A percentile compares a stretch with the other conserved stretches of the same genome.
phyloP scores from a whole-genome alignment of 1,140 invertebrate species.

The Diorhabda elongata region DNA sequence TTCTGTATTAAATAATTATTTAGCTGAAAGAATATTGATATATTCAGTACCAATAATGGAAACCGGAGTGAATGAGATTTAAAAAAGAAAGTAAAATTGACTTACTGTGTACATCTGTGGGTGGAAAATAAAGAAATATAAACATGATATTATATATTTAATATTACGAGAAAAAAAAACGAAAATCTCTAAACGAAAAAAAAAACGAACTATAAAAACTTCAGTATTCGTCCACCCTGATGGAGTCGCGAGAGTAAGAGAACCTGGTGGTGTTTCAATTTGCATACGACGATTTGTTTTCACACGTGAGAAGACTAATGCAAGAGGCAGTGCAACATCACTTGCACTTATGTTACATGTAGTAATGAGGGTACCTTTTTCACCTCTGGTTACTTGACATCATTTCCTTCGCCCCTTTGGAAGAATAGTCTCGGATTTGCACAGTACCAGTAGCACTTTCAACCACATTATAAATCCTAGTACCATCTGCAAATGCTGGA shows the following conservation, averaged over 20 bases:
- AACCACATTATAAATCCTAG: slow-evolving; percentile 47
- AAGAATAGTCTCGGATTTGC: slow-evolving; percentile 45
- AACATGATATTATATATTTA: too few relatives aligned
- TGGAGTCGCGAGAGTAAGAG: slow-evolving; percentile 31
- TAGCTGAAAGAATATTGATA: too few relatives aligned
- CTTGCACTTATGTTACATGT: slow-evolving; percentile 42
- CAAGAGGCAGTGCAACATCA: slow-evolving; percentile 31
- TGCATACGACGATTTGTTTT: slow-evolving; percentile 42
- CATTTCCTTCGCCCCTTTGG: slow-evolving; percentile 40
- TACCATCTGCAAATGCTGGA: slow-evolving; percentile 25
- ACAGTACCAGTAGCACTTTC: slow-evolving; percentile 49
- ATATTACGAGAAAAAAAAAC: too few relatives aligned
- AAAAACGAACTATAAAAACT: slow-evolving; percentile 5
- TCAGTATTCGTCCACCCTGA: slow-evolving; percentile 26
- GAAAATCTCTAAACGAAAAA: too few relatives aligned
- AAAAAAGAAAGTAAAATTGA: too few relatives aligned
- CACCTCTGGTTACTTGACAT: slow-evolving; percentile 44
- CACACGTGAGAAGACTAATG: slow-evolving; percentile 40
- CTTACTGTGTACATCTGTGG: too few relatives aligned
- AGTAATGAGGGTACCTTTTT: slow-evolving; percentile 48
- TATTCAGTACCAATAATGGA: too few relatives aligned
- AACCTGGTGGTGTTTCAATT: slow-evolving; percentile 40
- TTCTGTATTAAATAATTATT: too few relatives aligned
- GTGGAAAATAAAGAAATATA: too few relatives aligned
- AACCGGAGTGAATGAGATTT: too few relatives aligned